Conservation (phyloP, 2,797 vertebrate genomes). For the Mionectes olivaceus region DNA sequence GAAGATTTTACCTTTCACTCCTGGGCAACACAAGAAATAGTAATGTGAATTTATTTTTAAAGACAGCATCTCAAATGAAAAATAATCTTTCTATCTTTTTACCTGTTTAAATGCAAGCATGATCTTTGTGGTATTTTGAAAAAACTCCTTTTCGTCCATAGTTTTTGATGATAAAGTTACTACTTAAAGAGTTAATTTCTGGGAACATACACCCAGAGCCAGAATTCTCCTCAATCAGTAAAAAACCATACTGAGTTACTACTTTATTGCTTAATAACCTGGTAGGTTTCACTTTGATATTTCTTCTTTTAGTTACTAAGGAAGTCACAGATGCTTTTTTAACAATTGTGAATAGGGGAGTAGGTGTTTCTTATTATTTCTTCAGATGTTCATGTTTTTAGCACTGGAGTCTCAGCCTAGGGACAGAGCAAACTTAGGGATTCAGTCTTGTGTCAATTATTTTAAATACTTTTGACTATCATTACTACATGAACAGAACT, state of each 20-base stretch:
- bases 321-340: conserved; percentile 25
- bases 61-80: neutral
- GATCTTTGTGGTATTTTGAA: neutral
- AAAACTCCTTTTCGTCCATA: neutral
- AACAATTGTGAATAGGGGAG: neutral
- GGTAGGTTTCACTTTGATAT: conserved; percentile 9
- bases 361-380: conserved; percentile 21
- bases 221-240: neutral
- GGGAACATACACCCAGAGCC: neutral
- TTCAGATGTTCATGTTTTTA: conserved; percentile 41
- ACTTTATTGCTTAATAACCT: conserved; percentile 35
- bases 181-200: conserved; percentile 12
- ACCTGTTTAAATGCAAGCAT: neutral
- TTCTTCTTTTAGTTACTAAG: conserved; percentile 21
- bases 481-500: conserved; percentile 54
- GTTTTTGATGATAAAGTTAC: neutral
- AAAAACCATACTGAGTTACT: neutral
- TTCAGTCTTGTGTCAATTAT: conserved; percentile 43
- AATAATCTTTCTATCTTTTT: neutral
- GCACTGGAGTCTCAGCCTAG: neutral
- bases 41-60: neutral
- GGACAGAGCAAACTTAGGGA: conserved; percentile 29
- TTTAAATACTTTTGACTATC: conserved; percentile 66
- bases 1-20: neutral
- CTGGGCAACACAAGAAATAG: neutral